Conservation (phyloP, 2,113 vertebrate genomes). For the Rhynchomys soricoides region DNA sequence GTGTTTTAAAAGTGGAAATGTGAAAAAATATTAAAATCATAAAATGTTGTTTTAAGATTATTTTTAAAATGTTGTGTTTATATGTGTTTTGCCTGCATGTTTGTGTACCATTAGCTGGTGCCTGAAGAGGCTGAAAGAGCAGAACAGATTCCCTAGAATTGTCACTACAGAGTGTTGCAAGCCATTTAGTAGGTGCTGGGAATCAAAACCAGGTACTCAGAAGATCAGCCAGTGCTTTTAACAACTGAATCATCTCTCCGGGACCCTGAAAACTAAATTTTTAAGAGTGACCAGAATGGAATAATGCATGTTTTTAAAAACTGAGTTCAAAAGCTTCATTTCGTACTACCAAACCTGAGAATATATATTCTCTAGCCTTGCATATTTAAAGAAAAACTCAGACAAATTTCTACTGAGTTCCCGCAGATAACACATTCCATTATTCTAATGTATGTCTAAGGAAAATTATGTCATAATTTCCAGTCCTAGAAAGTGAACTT, state of each 20-base stretch:
- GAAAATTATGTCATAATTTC: background rate
- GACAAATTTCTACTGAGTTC: background rate
- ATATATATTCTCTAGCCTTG: background rate
- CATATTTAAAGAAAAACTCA: background rate
- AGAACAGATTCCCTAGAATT: background rate
- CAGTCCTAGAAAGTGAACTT: constrained; percentile 12
- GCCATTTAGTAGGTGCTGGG: too few relatives aligned
- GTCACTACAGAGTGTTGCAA: background rate
- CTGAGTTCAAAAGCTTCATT: background rate
- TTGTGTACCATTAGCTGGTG: background rate
- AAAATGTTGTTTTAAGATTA: background rate
- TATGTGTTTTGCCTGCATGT: background rate
- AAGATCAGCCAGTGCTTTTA: background rate
- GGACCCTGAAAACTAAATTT: background rate
- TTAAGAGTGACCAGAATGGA: background rate
- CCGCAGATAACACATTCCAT: background rate
- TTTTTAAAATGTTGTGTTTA: background rate
- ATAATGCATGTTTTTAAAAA: constrained; percentile 21
- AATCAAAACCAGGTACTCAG: background rate
- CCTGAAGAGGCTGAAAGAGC: background rate
- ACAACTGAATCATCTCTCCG: background rate
- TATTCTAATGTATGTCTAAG: background rate
- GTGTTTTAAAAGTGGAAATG: background rate
- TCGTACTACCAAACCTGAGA: constrained; percentile 8
- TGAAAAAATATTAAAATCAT: background rate